A percentile compares a stretch with the other conserved stretches of the same genome.
Conservation (phyloP, 2,888 invertebrate genomes). For the Apoderus coryli region DNA sequence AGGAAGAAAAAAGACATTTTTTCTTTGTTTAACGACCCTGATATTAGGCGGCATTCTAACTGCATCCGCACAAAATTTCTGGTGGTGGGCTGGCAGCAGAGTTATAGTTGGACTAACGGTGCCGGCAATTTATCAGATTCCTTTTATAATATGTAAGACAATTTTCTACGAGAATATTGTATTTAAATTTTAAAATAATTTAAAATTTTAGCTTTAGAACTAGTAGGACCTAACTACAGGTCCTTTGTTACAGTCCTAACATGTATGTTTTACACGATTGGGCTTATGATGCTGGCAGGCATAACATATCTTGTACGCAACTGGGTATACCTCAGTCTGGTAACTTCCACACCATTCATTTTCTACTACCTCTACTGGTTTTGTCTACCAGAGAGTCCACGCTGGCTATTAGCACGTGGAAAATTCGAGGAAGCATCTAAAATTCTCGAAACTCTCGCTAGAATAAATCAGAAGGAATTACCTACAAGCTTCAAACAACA, state of each 20-base stretch:
- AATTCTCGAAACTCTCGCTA: slow-evolving; percentile 63
- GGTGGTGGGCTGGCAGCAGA: slow-evolving; percentile 71
- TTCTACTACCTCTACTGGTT: slow-evolving; percentile 75
- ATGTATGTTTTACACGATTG: slow-evolving; percentile 79
- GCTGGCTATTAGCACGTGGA: slow-evolving; percentile 74
- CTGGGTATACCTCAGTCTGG: slow-evolving; percentile 68
- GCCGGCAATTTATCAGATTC: slow-evolving; percentile 87
- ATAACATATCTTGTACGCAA: slow-evolving; percentile 75
- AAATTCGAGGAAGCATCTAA: slow-evolving; percentile 67
- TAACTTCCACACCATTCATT: slow-evolving; percentile 74
- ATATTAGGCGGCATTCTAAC: slow-evolving; percentile 67
- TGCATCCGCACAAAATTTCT: slow-evolving; percentile 62
- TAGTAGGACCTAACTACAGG: slow-evolving; percentile 81
- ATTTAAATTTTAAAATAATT: neutral
- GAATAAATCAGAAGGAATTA: slow-evolving; percentile 59
- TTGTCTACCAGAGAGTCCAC: slow-evolving; percentile 78
- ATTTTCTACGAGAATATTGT: slow-evolving; percentile 8
- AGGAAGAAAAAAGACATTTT: slow-evolving; percentile 74
- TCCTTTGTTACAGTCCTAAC: slow-evolving; percentile 89
- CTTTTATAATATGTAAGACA: slow-evolving; percentile 81
- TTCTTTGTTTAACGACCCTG: slow-evolving; percentile 69
- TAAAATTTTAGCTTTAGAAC: slow-evolving; percentile 59
- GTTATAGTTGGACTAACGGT: slow-evolving; percentile 79
- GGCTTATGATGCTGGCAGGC: slow-evolving; percentile 66
- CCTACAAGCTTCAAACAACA: slow-evolving; percentile 59